A percentile compares a stretch with the other conserved stretches of the same genome.
phyloP scores from a whole-genome alignment of 1,140 invertebrate genomes.

The Drosophila ananassae region DNA sequence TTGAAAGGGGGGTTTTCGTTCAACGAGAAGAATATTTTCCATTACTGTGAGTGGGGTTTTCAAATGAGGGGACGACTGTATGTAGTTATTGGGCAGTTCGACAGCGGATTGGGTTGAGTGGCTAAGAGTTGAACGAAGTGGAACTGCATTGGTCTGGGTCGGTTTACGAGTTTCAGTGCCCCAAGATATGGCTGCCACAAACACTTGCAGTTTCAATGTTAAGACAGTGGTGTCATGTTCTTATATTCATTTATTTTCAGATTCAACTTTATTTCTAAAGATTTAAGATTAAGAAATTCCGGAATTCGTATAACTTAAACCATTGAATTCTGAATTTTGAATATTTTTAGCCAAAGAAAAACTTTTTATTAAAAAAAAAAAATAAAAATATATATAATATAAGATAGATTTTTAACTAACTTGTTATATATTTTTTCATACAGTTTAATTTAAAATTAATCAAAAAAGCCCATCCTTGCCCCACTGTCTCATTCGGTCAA shows the following conservation, averaged over 20 bases:
- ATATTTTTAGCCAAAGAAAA: too few relatives aligned
- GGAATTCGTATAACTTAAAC: too few relatives aligned
- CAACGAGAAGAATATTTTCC: slow-evolving; percentile 28
- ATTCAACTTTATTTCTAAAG: neutral
- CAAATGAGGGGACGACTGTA: neutral
- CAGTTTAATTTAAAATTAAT: too few relatives aligned
- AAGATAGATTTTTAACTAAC: too few relatives aligned
- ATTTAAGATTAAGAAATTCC: neutral
- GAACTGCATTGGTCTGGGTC: slow-evolving; percentile 27
- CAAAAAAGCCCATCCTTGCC: too few relatives aligned
- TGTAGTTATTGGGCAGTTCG: neutral
- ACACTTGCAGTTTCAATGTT: slow-evolving; percentile 66
- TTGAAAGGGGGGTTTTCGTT: slow-evolving; percentile 16
- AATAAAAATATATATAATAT: too few relatives aligned
- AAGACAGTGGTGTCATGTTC: slow-evolving; percentile 33
- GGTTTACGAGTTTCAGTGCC: slow-evolving; percentile 54
- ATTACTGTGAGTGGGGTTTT: neutral
- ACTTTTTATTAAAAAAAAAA: too few relatives aligned
- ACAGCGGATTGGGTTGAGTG: slow-evolving; percentile 38
- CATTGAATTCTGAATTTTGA: too few relatives aligned
- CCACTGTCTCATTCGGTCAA: slow-evolving; percentile 33
- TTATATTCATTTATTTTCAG: too few relatives aligned
- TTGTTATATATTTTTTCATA: too few relatives aligned
- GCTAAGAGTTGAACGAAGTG: slow-evolving; percentile 42
- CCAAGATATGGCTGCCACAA: slow-evolving; percentile 49